Conservation (phyloP, 2,888 invertebrate genomes). For the Perithous albicinctus region DNA sequence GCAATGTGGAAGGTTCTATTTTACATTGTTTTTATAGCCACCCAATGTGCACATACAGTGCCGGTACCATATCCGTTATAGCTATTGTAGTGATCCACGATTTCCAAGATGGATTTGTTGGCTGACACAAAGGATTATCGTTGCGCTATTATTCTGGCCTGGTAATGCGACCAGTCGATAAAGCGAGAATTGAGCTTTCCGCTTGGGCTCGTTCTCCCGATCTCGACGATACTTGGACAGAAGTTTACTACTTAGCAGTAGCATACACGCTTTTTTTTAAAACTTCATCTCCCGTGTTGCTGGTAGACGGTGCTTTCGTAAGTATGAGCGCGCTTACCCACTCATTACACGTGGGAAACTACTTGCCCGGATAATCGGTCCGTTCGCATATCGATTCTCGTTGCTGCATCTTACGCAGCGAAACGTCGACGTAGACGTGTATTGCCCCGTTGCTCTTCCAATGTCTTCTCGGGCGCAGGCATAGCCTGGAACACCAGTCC, state of each 20-base stretch:
- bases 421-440: conserved; percentile 10
- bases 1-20: too few species aligned
- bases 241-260: neutral
- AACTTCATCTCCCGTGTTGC: conserved; percentile 16
- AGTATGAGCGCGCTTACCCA: conserved; percentile 59
- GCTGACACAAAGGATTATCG: neutral
- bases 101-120: neutral
- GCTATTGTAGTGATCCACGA: neutral
- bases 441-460: neutral
- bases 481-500: neutral
- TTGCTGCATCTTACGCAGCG: conserved; percentile 25
- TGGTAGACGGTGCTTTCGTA: conserved; percentile 52
- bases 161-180: too few species aligned
- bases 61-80: too few species aligned
- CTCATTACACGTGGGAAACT: conserved; percentile 73
- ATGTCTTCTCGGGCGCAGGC: conserved; percentile 29
- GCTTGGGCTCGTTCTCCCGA: neutral
- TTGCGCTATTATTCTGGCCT: neutral
- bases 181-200: neutral
- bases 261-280: neutral
- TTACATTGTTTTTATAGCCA: too few species aligned
- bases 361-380: conserved; percentile 73
- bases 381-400: conserved; percentile 71
- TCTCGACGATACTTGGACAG: neutral
- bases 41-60: too few species aligned